Evolutionary conservation across 2,113 vertebrate genomes (phyloP).

Genomic region (Gopherus evgoodei): DNA sequence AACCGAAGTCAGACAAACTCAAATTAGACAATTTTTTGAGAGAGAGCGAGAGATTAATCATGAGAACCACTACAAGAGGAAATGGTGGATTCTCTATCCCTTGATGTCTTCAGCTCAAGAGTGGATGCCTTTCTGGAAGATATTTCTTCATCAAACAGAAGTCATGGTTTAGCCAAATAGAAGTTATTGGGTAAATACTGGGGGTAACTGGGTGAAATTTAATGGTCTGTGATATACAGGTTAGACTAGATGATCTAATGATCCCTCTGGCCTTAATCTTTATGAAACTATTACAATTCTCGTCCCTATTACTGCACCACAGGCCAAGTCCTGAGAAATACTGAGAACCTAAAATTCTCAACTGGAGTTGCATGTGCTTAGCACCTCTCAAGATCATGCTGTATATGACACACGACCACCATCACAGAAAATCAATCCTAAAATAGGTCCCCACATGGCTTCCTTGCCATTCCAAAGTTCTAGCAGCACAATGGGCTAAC

Average conservation of each 20-base stretch:
- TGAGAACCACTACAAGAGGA: neutral
- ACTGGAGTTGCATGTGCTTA: neutral
- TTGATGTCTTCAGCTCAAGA: neutral
- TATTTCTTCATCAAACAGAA: neutral
- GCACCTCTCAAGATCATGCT: neutral
- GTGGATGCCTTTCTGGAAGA: neutral
- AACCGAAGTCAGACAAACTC: neutral
- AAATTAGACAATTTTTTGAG: neutral
- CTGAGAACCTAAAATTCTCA: neutral
- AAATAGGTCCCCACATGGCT: neutral
- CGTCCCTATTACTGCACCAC: too few relatives aligned
- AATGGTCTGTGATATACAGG: neutral
- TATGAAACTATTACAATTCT: neutral
- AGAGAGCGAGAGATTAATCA: neutral
- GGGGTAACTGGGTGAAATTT: neutral
- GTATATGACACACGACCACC: fast-evolving
- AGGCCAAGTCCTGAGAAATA: neutral
- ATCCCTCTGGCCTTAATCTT: neutral
- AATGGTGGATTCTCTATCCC: neutral
- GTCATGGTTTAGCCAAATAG: neutral
- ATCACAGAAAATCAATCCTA: neutral
- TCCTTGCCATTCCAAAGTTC: neutral
- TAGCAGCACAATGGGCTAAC: neutral
- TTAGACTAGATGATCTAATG: neutral
- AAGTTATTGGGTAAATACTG: neutral